Base-by-base conservation (phyloP, 1,140 invertebrate genomes). In the Nylanderia fulva region DNA sequence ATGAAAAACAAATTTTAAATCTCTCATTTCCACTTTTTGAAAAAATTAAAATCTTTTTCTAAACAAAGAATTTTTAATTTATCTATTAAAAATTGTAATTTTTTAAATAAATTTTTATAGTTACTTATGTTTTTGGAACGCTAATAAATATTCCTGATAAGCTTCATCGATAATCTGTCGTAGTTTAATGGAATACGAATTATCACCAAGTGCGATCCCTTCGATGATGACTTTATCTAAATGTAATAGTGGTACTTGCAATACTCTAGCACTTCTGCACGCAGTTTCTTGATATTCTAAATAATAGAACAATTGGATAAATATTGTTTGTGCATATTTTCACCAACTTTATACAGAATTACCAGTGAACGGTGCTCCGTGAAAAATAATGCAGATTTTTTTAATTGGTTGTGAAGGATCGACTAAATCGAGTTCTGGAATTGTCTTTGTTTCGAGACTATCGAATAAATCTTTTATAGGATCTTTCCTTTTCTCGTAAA, bases 351-450 rank as follows among this genome's bases (percentile, higher is more conserved):
- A 63, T 11, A 18, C 21, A n/a, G 24, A 15, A 52, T 60, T 90
- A 93, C 93, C 90, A 3, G 92, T 93, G 29, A 90, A 92, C 21
- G 92, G 90, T 21, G 92, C 92, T 36, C 93, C 93, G 45, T 93
- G 88, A 77, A 93, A 93, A 77, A 94, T 90, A 27, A 94, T 86
- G 56, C 88, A 87, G 21, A 88, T 72, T 79, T 86, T 90, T 21
- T 85, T 88, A 24, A 63, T 56, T 42, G 71, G 66, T 42, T 69
- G 82, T 24, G 29, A 11, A 27, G 66, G 33, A 27, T 87, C 63
- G 3, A 69, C 15, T 48, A 48, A 4, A 27, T 63, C 5, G 18
- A 69, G 21, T 1, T n/a, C 29, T 13, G 15, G 8, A 11, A 21
- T 52, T 6, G 45, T 9, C 77, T 76, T 52, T 7, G 27, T 52